phyloP scores from a whole-genome alignment of 2,113 vertebrate genomes.

The Aegypius monachus region DNA sequence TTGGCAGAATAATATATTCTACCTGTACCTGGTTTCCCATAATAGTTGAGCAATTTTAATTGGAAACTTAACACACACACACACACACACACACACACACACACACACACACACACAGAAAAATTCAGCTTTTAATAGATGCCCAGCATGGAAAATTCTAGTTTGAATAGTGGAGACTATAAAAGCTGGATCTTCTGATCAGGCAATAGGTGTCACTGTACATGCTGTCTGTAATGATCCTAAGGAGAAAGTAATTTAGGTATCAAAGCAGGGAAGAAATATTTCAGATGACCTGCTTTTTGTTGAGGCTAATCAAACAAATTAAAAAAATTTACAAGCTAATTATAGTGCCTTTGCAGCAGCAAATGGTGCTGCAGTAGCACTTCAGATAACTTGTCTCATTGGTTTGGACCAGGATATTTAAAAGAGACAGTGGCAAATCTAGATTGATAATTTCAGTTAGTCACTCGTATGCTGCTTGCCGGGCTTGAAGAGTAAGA shows the following conservation, averaged over 20 bases:
- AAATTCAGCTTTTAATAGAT: not conserved
- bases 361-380: not conserved
- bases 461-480: not conserved
- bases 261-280: conserved; percentile 22
- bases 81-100: too few species aligned
- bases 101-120: too few species aligned
- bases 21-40: not conserved
- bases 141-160: not conserved
- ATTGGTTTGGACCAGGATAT: not conserved
- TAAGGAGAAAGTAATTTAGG: conserved; percentile 27
- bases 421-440: not conserved
- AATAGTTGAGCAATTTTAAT: not conserved
- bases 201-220: not conserved
- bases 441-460: not conserved
- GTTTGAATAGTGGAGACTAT: not conserved
- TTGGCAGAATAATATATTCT: not conserved
- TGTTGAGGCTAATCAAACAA: conserved; percentile 34
- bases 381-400: not conserved
- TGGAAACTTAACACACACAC: not conserved
- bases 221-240: not conserved
- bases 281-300: conserved; percentile 34
- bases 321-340: not conserved
- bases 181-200: not conserved
- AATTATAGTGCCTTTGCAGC: not conserved
- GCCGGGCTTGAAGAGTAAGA: not conserved